These are phyloP conservation scores for Chaetodon trifasciatus DNA, from an alignment of 2,797 vertebrate genomes.

Conservation along the genomic window DNA sequence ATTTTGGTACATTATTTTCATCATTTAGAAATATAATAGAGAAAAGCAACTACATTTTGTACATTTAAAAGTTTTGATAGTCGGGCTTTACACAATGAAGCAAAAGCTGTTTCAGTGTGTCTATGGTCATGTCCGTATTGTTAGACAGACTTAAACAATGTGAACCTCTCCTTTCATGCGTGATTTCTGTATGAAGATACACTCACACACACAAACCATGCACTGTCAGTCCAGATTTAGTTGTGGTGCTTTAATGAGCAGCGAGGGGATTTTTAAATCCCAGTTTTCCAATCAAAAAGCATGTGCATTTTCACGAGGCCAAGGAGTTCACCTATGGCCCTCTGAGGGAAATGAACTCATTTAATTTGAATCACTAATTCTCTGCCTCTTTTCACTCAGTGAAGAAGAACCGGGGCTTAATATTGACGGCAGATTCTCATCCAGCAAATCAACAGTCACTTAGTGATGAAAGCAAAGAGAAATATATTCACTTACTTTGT, in stretches of 20 bases:
- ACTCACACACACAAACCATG: neutral
- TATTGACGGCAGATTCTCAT: neutral
- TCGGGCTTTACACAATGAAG: neutral
- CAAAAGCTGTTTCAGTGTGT: neutral
- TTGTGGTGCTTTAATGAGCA: neutral
- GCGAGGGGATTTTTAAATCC: neutral
- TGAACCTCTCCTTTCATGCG: neutral
- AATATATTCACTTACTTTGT: neutral
- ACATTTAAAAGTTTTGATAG: neutral
- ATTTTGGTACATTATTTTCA: neutral
- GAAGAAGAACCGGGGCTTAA: neutral
- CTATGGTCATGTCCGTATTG: neutral
- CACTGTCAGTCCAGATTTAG: neutral
- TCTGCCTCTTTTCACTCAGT: neutral
- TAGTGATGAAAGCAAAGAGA: neutral
- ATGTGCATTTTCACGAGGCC: neutral
- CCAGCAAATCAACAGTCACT: constrained; percentile 7
- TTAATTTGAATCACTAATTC: constrained; percentile 15
- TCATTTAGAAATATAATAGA: neutral
- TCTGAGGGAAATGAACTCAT: neutral
- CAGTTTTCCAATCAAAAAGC: neutral
- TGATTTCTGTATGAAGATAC: neutral
- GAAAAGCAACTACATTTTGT: too few species aligned
- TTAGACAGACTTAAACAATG: neutral
- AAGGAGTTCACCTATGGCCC: neutral